Base-by-base conservation (phyloP, 1,140 invertebrate genomes). In the Sitobion miscanthi region DNA sequence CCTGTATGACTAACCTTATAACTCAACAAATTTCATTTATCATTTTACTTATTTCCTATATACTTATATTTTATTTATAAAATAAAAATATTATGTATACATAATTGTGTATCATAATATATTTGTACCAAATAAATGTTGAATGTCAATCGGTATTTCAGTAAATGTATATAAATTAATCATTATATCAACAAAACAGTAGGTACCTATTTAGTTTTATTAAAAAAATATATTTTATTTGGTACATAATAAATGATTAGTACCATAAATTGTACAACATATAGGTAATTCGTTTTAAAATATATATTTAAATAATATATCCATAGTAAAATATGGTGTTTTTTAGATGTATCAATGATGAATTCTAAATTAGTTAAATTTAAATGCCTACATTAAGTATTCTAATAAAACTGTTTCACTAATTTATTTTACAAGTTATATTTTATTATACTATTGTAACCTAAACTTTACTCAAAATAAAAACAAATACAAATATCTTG, bases 111-210 rank as follows among this genome's bases (percentile, higher is more conserved):
- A 57, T 62, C 49, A 88, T 69, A 45, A 88, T 69, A 45, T 88
- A 88, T 88, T 35, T 88, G 25, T 88, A 54, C 20, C 35, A 57
- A 90, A 90, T 57, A 90, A 90, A 57, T 57, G 35, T 42, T 83
- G 38, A 83, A 9, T 69, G 30, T 69, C 25, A 69, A 69, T 69
- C 62, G 11, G 62, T 69, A 69, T 30, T 69, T 11, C 25, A n/a
- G 11, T n/a, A n/a, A 69, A n/a, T 69, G 4, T 30, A 30, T 69
- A 69, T 62, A 62, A 11, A 7, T 25, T 11, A 11, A 30, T 14
- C 9, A 69, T 69, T n/a, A 69, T 69, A 69, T 69, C 30, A 69
- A 69, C 9, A 69, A 69, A 69, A 69, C 23, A 69, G 9, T 69
- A 69, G 30, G 25, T 69, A n/a, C 30, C 62, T 69, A 62, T 2